Evolutionary conservation across 2,888 invertebrate species (phyloP).

Genomic region (Rugalucina vietnamica): DNA sequence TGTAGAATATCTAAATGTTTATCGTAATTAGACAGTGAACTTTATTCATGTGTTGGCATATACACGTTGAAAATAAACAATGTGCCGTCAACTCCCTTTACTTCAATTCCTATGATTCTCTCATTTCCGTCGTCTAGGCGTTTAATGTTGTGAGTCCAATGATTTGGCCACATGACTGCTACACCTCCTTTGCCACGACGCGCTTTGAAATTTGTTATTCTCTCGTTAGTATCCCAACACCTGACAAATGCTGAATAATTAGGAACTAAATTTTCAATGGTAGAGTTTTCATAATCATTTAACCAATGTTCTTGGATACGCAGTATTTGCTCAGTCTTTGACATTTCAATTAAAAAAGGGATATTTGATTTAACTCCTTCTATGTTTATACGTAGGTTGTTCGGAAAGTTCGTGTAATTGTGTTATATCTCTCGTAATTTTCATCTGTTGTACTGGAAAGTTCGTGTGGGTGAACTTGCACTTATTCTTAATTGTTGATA

Average conservation of each 20-base stretch:
- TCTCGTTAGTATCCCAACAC: neutral
- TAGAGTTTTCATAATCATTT: neutral
- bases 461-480: too few species aligned
- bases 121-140: neutral
- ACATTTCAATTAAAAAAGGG: neutral
- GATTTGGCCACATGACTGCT: neutral
- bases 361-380: slow-evolving; percentile 1
- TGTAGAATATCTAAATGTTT: neutral
- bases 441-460: too few species aligned
- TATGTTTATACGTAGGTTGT: too few species aligned
- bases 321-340: neutral
- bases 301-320: neutral
- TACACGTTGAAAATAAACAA: neutral
- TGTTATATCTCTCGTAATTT: too few species aligned
- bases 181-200: neutral
- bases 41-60: neutral
- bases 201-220: neutral
- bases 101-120: neutral
- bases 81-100: neutral
- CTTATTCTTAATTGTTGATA: too few species aligned
- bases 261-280: neutral
- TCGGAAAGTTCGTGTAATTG: too few species aligned
- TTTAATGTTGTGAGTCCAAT: neutral
- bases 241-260: neutral
- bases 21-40: neutral